Evolutionary conservation across 2,797 vertebrate genomes (phyloP).

Genomic region (Toxotes lorentzi): DNA sequence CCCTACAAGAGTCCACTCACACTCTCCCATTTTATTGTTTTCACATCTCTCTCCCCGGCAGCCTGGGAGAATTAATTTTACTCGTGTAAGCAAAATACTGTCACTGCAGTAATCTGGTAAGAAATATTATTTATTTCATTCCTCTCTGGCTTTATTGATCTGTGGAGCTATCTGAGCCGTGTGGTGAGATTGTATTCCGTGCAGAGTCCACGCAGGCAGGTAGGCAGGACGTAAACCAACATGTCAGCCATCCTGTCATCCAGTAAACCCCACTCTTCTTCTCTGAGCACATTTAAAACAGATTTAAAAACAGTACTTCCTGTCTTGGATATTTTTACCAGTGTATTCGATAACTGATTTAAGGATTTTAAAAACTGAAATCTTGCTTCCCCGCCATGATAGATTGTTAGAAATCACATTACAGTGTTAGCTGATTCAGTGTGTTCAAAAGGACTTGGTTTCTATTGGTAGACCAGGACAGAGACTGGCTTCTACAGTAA

Average conservation of each 20-base stretch:
- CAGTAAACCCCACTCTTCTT: constrained; percentile 22
- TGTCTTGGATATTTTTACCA: constrained; percentile 27
- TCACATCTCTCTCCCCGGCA: constrained; percentile 44
- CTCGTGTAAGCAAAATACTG: constrained; percentile 68
- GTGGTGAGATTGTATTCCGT: constrained; percentile 53
- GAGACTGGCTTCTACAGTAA: not conserved
- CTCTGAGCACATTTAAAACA: constrained; percentile 28
- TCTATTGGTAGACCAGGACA: not conserved
- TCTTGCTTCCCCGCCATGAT: constrained; percentile 15
- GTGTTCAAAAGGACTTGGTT: not conserved
- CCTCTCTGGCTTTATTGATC: constrained; percentile 61
- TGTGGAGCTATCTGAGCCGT: constrained; percentile 55
- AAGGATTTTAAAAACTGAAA: not conserved
- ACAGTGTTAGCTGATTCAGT: not conserved
- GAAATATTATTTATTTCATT: constrained; percentile 56
- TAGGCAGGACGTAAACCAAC: constrained; percentile 48
- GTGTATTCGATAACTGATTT: constrained; percentile 12
- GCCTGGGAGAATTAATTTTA: constrained; percentile 58
- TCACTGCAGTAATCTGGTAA: constrained; percentile 49
- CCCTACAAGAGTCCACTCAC: constrained; percentile 27
- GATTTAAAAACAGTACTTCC: constrained; percentile 37
- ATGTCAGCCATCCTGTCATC: constrained; percentile 50
- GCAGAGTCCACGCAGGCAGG: constrained; percentile 55
- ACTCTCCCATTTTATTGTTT: constrained; percentile 45
- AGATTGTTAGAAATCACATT: not conserved